A percentile compares a stretch with the other conserved stretches of the same genome.
Conservation (phyloP, 2,797 vertebrate species). For the Danio kyathit region DNA sequence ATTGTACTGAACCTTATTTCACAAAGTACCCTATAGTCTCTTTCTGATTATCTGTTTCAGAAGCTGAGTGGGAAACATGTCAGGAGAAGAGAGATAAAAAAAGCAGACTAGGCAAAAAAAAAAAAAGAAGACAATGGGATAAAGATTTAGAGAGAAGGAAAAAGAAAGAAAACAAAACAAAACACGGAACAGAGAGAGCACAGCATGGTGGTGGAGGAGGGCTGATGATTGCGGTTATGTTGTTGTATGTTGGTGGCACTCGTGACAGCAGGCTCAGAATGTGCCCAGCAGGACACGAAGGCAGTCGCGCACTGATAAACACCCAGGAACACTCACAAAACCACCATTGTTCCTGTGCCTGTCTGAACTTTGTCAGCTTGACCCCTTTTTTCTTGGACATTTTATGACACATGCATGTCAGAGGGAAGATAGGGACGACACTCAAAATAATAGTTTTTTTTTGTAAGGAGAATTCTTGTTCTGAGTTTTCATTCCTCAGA, state of each 20-base stretch:
- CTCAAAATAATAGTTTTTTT: background rate
- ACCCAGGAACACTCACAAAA: slow-evolving; percentile 58
- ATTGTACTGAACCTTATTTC: slow-evolving; percentile 30
- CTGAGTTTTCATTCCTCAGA: background rate
- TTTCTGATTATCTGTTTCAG: slow-evolving; percentile 9
- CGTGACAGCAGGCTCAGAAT: slow-evolving; percentile 46
- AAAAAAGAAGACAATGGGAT: background rate
- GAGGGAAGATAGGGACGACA: background rate
- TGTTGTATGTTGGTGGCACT: slow-evolving; percentile 39
- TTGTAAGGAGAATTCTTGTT: background rate
- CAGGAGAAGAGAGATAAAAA: background rate
- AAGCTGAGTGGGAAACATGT: background rate
- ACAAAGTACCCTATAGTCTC: background rate
- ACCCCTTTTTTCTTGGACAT: slow-evolving; percentile 36
- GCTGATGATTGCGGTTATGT: slow-evolving; percentile 19
- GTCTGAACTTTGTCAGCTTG: slow-evolving; percentile 47
- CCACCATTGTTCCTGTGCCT: slow-evolving; percentile 56
- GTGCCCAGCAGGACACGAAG: slow-evolving; percentile 50
- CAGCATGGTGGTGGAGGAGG: slow-evolving; percentile 20
- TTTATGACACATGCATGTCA: background rate
- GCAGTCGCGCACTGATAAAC: slow-evolving; percentile 56
- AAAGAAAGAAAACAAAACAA: background rate
- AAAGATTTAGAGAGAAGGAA: background rate
- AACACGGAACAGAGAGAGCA: background rate
- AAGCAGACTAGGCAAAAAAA: background rate